Base-by-base conservation (phyloP, 2,888 invertebrate species). In the Mythimna loreyi region DNA sequence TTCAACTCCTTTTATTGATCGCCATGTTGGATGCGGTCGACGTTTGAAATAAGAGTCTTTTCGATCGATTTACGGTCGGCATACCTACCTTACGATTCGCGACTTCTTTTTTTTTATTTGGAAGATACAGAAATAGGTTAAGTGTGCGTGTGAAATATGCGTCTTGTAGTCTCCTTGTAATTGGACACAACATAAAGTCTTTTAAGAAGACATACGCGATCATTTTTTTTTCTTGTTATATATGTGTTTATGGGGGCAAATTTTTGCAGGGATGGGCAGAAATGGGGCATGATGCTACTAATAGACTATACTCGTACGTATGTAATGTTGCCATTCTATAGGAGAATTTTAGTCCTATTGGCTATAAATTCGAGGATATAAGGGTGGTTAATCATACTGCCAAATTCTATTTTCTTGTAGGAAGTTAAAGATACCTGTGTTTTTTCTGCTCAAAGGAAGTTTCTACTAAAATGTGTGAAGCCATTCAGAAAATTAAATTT, bases 1-100 rank as follows among this genome's bases (percentile, higher is more conserved):
- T 87, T 86, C 78, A 66, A 56, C 61, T 65, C 69, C 56, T 53
- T 71, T 85, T 89, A 89, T 87, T 86, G 85, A 86, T 86, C 76
- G 75, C 83, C 86, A 62, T 85, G 85, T 86, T 86, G 82, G 74
- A 84, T 74, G 69, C 80, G 76, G 81, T 80, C 81, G 82, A 85
- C 81, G 69, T 83, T 85, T 86, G 82, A 85, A 84, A 82, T 83
- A 85, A 85, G 78, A 77, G 75, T 82, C 80, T 78, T 76, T 83
- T 74, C 75, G 66, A 71, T 66, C 84, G 82, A 85, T 85, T 85
- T 85, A 85, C 78, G 79, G 71, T 70, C 76, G 40, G 76, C 63
- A 65, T 72, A 67, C 75, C 76, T 67, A 68, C 75, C 80, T 78
- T 79, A 67, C 63, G 65, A 67, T 76, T 75, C 65, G 75, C 67